Base-by-base conservation (phyloP, 2,113 vertebrate genomes). In the Polypterus senegalus region DNA sequence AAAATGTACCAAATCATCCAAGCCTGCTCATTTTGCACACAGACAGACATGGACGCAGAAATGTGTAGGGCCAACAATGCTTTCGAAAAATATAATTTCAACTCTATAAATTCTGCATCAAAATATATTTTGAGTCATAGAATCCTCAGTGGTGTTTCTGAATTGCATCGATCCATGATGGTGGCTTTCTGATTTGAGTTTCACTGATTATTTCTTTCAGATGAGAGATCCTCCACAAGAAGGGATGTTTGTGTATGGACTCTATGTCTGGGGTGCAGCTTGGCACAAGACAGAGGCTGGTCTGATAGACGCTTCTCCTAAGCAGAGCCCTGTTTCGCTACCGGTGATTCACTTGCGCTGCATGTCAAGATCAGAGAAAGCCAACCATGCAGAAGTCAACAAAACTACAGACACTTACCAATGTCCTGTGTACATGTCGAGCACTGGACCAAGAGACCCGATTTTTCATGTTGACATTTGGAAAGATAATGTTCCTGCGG, bases 241-340 rank as follows among this genome's bases (percentile, higher is more conserved):
- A 53, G 67, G 67, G 5, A 65, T 68, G 8, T 68, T 68, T 62
- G 54, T 68, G 59, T 62, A 68, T 49, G 67, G 67, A 56, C 9
- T 68, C 52, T 57, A 68, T 46, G n/a, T 68, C 5, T 68, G 67
- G 67, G 67, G 67, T 43, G 63, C 65, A 47, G 47, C 59, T 7
- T 68, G 67, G 67, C 64, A 68, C 56, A 68, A 68, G 58, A 68
- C 67, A 3, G 60, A 68, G 49, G 63, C 51, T 54, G 67, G 65
- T 46, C 46, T 68, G 48, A 46, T 68, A n/a, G 67, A 68, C 62
- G 61, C 63, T 4, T 57, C 67, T 10, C 63, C 63, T 10, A 68
- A 58, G 47, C 54, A 61, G 10, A 57, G 46, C 49, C 63, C 65
- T 1, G 62, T 61, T 57, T 11, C 49, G 9, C 55, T 65, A 48